phyloP scores from a whole-genome alignment of 2,113 vertebrate species.

The Eclectus roratus region DNA sequence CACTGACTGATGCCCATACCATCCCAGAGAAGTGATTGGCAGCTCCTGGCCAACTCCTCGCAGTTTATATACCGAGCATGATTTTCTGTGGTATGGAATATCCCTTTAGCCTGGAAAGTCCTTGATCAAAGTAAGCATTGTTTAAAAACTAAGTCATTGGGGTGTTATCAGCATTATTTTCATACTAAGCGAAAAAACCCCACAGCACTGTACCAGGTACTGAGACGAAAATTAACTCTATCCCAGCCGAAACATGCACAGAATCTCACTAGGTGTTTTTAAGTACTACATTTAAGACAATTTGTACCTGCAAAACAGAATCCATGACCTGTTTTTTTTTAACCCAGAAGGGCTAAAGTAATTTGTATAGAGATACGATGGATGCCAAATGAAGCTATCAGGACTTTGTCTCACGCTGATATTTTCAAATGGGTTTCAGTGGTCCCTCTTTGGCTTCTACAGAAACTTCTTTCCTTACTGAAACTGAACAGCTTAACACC shows the following conservation, averaged over 20 bases:
- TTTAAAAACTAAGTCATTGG: too few relatives aligned
- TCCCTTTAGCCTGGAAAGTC: not conserved
- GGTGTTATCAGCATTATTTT: too few relatives aligned
- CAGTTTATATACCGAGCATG: not conserved
- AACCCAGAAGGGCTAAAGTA: not conserved
- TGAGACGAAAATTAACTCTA: not conserved
- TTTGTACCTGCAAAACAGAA: not conserved
- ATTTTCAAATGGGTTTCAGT: not conserved
- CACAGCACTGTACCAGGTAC: too few relatives aligned
- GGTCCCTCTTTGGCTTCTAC: not conserved
- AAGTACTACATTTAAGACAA: not conserved
- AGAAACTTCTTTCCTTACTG: not conserved
- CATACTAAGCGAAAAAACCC: too few relatives aligned
- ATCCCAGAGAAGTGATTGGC: not conserved
- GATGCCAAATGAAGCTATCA: not conserved
- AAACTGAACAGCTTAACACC: not conserved
- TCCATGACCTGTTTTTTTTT: not conserved
- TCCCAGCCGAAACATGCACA: not conserved
- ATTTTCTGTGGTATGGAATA: not conserved
- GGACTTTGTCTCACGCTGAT: not conserved
- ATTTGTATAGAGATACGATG: not conserved
- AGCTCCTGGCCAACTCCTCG: not conserved
- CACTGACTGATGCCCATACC: not conserved
- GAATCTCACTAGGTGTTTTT: not conserved
- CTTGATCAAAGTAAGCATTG: not conserved